Base-by-base conservation (phyloP, 2,888 invertebrate species). In the Amiota communis region DNA sequence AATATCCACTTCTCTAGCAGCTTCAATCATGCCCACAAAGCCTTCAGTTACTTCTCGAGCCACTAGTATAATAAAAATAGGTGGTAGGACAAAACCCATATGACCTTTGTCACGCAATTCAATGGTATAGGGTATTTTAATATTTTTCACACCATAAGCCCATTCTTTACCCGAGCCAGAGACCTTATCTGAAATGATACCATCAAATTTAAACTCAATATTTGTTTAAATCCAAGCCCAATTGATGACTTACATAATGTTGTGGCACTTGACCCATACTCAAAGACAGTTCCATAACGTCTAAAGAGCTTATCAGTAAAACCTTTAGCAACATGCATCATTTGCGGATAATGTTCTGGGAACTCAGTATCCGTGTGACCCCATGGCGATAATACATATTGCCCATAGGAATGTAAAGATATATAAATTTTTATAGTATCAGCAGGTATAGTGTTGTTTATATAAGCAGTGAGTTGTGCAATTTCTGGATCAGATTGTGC, bases 81-180 rank as follows among this genome's bases (percentile, higher is more conserved):
- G 87, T 0, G 95, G 95, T 0, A 95, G 89, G 0, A 94, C 86
- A 83, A 94, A 94, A 0, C 95, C 95, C 79, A 91, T 91, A 0
- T 85, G 75, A 0, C 95, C 95, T 1, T 90, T 91, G 85, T 96
- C 96, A 9, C 95, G 90, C 0, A 94, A 84, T 78, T 93, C 93
- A 47, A 92, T 90, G 0, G 92, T 92, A 80, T 91, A 92, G 1
- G 92, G 87, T 70, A 92, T 90, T n/a, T 91, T 91, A 4, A 92
- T 90, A 3, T 91, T 90, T 36, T 90, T 90, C 0, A 86, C 88
- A 0, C 89, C 92, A 78, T 92, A 91, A 0, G 91, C 92, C 91
- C 92, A 93, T 79, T 93, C 93, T 75, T 90, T 89, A 71, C 90
- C 89, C 12, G 88, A 87, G 6, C 91, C 91, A 2, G 90, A 90